A percentile compares a stretch with the other conserved stretches of the same genome.
phyloP scores from a whole-genome alignment of 2,888 invertebrate species.

The Zaprionus obscuricornis region DNA sequence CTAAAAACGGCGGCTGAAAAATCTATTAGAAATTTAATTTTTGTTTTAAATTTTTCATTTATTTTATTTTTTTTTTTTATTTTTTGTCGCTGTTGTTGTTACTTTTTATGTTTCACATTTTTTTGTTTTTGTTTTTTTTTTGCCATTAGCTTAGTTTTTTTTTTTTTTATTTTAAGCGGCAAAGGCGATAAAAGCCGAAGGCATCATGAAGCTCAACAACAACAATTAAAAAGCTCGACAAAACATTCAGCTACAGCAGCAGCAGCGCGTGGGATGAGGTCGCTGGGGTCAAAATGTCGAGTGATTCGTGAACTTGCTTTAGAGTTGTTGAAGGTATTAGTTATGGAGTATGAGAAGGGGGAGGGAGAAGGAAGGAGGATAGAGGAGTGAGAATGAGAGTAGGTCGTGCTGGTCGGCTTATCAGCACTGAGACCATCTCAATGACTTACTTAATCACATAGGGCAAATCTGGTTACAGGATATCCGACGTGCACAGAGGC shows the following conservation, averaged over 20 bases:
- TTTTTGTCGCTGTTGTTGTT: conserved; percentile 2
- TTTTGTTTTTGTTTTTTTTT: conserved; percentile 1
- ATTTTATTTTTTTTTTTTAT: conserved; percentile 13
- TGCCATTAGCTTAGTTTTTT: conserved; percentile 36
- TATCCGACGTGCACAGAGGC: conserved; percentile 69
- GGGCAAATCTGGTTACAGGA: conserved; percentile 78
- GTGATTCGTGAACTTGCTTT: too few relatives aligned
- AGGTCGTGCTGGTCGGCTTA: conserved; percentile 59
- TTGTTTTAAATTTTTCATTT: conserved; percentile 10
- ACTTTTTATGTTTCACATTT: too few relatives aligned
- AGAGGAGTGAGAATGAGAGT: too few relatives aligned
- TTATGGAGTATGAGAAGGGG: too few relatives aligned
- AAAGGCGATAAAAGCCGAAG: conserved; percentile 61
- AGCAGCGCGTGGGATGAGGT: conserved; percentile 30
- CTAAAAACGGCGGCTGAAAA: conserved; percentile 40
- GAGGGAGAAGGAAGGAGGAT: too few relatives aligned
- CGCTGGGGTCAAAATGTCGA: conserved; percentile 1
- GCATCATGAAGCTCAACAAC: conserved; percentile 35
- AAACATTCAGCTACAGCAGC: conserved; percentile 39
- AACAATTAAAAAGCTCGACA: conserved; percentile 42
- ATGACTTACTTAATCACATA: conserved; percentile 79
- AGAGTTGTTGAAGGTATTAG: too few relatives aligned
- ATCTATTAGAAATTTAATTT: conserved; percentile 45
- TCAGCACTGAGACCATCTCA: conserved; percentile 68
- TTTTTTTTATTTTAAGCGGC: conserved; percentile 65